Percentiles rank a stretch among this genome's conserved stretches.
These are phyloP conservation scores for Prunella himalayana DNA, from an alignment of 2,113 vertebrate species.

Conservation along the genomic window DNA sequence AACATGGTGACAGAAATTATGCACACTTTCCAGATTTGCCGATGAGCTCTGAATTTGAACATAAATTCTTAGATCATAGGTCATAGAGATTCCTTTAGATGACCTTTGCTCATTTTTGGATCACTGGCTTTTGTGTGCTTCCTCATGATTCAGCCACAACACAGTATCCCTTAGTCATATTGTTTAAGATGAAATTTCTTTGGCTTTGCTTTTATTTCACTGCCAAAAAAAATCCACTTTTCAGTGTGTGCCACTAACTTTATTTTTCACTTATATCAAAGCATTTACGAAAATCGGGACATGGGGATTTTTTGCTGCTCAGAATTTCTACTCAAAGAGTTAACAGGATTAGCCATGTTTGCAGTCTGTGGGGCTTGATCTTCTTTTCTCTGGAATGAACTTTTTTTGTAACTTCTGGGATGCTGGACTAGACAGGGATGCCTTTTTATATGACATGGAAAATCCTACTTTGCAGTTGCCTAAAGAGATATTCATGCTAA, in stretches of 20 bases:
- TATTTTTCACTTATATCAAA: background rate
- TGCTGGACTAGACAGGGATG: background rate
- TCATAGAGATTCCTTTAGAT: background rate
- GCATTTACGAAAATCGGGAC: fast-evolving
- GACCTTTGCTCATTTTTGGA: background rate
- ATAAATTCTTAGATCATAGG: background rate
- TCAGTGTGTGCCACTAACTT: background rate
- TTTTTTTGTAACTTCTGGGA: background rate
- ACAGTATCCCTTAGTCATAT: background rate
- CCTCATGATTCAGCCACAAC: background rate
- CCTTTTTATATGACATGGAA: background rate
- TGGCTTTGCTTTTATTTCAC: background rate
- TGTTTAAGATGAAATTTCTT: background rate
- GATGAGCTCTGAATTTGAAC: background rate
- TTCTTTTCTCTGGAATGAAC: background rate
- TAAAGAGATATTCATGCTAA: background rate
- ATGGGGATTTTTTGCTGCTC: background rate
- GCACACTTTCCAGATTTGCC: background rate
- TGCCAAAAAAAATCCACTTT: background rate
- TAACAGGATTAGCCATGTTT: background rate
- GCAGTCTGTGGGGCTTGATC: background rate
- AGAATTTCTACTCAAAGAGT: background rate
- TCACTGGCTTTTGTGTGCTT: background rate
- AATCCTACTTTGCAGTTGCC: background rate
- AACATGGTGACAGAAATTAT: background rate